phyloP scores from a whole-genome alignment of 1,140 invertebrate genomes.

The Aethina tumida region DNA sequence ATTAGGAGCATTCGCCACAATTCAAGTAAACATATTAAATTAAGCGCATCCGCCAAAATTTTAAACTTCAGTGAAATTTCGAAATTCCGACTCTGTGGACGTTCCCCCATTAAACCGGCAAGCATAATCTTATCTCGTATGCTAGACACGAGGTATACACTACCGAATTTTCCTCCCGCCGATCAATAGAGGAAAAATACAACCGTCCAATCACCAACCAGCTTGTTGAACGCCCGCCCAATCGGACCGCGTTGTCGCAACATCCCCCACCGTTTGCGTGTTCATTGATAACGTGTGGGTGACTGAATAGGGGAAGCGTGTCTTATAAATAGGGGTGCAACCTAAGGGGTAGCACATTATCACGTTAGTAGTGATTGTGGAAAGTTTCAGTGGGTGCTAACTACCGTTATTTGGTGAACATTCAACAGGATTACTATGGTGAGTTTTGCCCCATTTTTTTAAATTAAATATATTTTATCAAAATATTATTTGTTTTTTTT shows the following conservation, averaged over 20 bases:
- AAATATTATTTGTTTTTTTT: background rate
- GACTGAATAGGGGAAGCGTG: constrained; percentile 30
- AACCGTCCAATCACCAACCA: constrained; percentile 17
- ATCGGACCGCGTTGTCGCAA: constrained; percentile 21
- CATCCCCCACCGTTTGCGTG: constrained; percentile 21
- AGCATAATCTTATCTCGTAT: too few species aligned
- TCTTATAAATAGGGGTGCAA: constrained; percentile 43
- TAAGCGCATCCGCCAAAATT: too few species aligned
- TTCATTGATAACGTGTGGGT: constrained; percentile 55
- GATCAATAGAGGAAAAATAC: constrained; percentile 23
- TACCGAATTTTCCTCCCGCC: too few species aligned
- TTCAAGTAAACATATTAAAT: too few species aligned
- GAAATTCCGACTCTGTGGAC: too few species aligned
- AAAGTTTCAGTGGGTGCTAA: constrained; percentile 6
- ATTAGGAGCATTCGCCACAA: too few species aligned
- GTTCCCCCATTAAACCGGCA: too few species aligned
- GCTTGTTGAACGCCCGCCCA: constrained; percentile 28
- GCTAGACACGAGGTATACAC: too few species aligned
- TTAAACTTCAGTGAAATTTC: too few species aligned
- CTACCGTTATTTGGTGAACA: constrained; percentile 12
- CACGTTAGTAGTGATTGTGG: constrained; percentile 2
- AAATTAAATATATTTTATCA: constrained; percentile 2
- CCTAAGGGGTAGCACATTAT: constrained; percentile 22
- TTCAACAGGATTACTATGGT: constrained; percentile 12
- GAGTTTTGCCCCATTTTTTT: constrained; percentile 9